Percentiles rank a stretch among this genome's conserved stretches.
Evolutionary conservation across 2,888 invertebrate species (phyloP).

Genomic region (Onthophagus sagittarius): DNA sequence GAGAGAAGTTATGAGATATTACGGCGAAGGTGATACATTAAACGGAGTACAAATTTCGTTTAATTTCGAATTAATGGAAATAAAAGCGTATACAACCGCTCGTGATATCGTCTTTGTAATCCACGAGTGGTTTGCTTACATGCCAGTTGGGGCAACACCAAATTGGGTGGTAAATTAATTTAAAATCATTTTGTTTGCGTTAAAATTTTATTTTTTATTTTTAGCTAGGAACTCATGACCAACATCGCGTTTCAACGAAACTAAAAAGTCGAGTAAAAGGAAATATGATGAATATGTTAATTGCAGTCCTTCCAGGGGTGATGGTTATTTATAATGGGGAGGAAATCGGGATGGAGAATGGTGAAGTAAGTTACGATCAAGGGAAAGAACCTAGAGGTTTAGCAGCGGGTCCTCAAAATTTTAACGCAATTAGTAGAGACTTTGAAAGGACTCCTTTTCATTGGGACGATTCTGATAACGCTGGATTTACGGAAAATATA

Average conservation of each 20-base stretch:
- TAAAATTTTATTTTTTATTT: conserved; percentile 2
- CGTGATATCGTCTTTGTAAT: conserved; percentile 58
- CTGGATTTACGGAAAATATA: conserved; percentile 51
- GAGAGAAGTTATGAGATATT: conserved; percentile 61
- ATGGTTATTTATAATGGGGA: conserved; percentile 85
- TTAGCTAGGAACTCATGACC: conserved; percentile 74
- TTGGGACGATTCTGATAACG: conserved; percentile 61
- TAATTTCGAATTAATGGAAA: conserved; percentile 63
- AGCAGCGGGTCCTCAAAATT: conserved; percentile 57
- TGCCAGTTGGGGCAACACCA: conserved; percentile 58
- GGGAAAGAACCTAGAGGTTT: conserved; percentile 56
- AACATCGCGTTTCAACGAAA: conserved; percentile 63
- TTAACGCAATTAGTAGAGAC: conserved; percentile 60
- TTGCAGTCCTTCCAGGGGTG: conserved; percentile 77
- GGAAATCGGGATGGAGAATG: conserved; percentile 69
- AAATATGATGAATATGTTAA: conserved; percentile 67
- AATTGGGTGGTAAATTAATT: conserved; percentile 67
- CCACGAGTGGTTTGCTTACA: conserved; percentile 61
- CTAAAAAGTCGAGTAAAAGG: conserved; percentile 58
- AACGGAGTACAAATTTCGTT: conserved; percentile 71
- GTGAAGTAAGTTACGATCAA: conserved; percentile 51
- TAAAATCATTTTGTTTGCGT: neutral
- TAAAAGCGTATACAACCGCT: conserved; percentile 57
- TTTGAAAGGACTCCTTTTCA: conserved; percentile 79
- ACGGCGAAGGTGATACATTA: conserved; percentile 50